Percentiles rank a stretch among this genome's conserved stretches.
phyloP scores from a whole-genome alignment of 1,140 invertebrate species.

The Chionoecetes opilio region DNA sequence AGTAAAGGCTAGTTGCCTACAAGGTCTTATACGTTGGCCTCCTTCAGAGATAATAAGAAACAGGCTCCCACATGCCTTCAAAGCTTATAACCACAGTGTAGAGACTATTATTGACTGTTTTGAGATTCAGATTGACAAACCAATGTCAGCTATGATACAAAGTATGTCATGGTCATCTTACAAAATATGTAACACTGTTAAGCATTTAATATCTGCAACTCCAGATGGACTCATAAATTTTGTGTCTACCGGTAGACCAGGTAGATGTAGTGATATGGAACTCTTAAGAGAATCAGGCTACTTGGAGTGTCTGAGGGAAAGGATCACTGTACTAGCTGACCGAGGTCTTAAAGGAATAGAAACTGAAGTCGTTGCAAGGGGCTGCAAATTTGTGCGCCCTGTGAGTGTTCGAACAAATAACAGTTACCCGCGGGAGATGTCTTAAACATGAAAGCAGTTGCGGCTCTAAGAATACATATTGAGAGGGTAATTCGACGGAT shows the following conservation, averaged over 20 bases:
- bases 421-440: background rate
- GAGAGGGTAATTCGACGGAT: background rate
- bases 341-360: background rate
- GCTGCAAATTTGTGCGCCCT: constrained; percentile 30
- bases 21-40: too few relatives aligned
- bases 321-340: too few relatives aligned
- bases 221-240: constrained; percentile 32
- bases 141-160: background rate
- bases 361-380: constrained; percentile 34
- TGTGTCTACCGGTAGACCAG: background rate
- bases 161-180: too few relatives aligned
- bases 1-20: too few relatives aligned
- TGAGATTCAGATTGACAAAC: background rate
- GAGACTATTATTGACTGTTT: too few relatives aligned
- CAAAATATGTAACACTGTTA: background rate
- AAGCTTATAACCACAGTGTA: too few relatives aligned
- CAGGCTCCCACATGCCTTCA: too few relatives aligned
- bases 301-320: too few relatives aligned
- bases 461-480: constrained; percentile 29
- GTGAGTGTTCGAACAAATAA: background rate
- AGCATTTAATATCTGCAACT: background rate
- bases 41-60: too few relatives aligned
- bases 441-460: constrained; percentile 14
- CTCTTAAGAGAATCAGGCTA: background rate
- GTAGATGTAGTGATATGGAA: background rate